A percentile compares a stretch with the other conserved stretches of the same genome.
Evolutionary conservation across 2,888 invertebrate genomes (phyloP).

Genomic region (Chymomyza amoena): DNA sequence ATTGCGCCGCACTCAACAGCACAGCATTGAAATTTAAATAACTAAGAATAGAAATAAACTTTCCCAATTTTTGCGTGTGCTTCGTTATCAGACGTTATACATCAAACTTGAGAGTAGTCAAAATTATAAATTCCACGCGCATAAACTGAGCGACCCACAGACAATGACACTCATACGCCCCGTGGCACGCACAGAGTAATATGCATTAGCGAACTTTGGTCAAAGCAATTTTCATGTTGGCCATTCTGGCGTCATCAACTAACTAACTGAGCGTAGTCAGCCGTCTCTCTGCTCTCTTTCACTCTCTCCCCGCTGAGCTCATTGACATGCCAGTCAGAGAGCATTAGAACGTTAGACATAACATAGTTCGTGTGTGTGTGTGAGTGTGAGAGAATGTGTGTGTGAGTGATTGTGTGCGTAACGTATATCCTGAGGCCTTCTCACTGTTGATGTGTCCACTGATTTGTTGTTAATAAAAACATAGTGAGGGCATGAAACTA

Average conservation of each 20-base stretch:
- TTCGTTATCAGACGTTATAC: background rate
- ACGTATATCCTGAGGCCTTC: background rate
- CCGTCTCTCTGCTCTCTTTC: background rate
- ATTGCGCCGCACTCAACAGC: too few relatives aligned
- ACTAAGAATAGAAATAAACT: too few relatives aligned
- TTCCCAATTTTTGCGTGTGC: background rate
- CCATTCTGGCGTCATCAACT: background rate
- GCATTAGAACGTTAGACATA: background rate
- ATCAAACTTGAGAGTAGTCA: background rate
- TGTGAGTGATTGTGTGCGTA: background rate
- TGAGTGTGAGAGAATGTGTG: too few relatives aligned
- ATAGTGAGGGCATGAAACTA: slow-evolving; percentile 23
- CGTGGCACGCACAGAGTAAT: background rate
- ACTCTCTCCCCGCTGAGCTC: background rate
- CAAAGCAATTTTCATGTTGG: background rate
- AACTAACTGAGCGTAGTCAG: background rate
- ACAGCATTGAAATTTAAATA: too few relatives aligned
- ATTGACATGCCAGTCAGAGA: background rate
- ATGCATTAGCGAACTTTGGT: background rate
- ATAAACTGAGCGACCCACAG: background rate
- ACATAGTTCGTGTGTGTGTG: background rate
- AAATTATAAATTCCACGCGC: background rate
- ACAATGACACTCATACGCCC: background rate
- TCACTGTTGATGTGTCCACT: slow-evolving; percentile 24
- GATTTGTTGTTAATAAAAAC: slow-evolving; percentile 39